Base-by-base conservation (phyloP, 2,888 invertebrate genomes). In the Tipula vernalis region DNA sequence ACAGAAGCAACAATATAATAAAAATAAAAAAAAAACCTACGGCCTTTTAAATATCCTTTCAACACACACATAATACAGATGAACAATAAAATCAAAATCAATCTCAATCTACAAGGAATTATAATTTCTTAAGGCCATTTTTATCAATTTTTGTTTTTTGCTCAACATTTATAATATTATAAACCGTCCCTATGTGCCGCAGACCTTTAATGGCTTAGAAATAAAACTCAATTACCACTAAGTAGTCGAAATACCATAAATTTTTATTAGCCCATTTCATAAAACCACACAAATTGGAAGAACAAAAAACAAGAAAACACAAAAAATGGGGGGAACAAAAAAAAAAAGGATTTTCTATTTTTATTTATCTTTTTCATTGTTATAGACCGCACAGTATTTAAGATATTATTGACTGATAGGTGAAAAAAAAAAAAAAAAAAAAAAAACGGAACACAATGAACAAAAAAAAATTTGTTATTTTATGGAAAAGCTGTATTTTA, bases 371-470 rank as follows among this genome's bases (percentile, higher is more conserved):
- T 71, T 18, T 71, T 57, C 15, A 15, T 71, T 28, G 13, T 71
- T 18, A 12, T 71, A 71, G 3, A 28, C n/a, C 15, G 8, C 28
- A 28, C 8, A 71, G 71, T 28, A 71, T 71, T 71, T 71, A 71
- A 71, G 71, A 71, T 71, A 71, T 71, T 71, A 71, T 71, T 71
- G 71, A 71, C 71, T 71, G 71, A 71, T 71, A 71, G 71, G 71
- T 71, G 28, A 71, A 6, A 71, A 18, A 51, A 71, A 71, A 71
- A 71, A 28, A 18, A n/a, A 71, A 71, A 5, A 71, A 18, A 51
- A 71, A 71, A 71, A 71, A 28, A 18, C 71, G 28, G 71, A 71
- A 51, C 51, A 3, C n/a, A 51, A 51, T n/a, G 51, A 51, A 71
- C 71, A 71, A 28, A 28, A 71, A n/a, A 71, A 71, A 71, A 71